A percentile compares a stretch with the other conserved stretches of the same genome.
These are phyloP conservation scores for Gallinago stenura DNA, from an alignment of 2,797 vertebrate genomes.

Conservation along the genomic window DNA sequence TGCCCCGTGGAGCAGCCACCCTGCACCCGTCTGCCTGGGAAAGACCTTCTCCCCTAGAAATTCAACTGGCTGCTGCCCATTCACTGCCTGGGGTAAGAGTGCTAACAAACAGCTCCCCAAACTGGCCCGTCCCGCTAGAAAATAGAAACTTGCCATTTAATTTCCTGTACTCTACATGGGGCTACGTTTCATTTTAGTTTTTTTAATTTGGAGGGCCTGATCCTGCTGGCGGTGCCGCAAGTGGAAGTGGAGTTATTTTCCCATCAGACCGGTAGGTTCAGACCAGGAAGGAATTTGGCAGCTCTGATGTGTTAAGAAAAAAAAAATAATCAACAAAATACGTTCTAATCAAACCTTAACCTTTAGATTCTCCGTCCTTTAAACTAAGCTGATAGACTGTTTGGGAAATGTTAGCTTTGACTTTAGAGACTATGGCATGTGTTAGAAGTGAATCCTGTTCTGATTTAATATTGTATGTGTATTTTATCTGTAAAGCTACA, in stretches of 20 bases:
- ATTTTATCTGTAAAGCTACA: constrained; percentile 37
- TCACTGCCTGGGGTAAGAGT: background rate
- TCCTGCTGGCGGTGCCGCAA: background rate
- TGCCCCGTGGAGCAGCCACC: background rate
- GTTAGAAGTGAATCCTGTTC: constrained; percentile 27
- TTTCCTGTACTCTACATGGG: constrained; percentile 32
- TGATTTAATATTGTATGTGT: background rate
- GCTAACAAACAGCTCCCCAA: background rate
- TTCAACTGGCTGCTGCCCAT: background rate
- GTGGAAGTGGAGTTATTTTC: background rate
- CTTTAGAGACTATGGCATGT: constrained; percentile 3
- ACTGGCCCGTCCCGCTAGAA: background rate
- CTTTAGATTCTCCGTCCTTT: background rate
- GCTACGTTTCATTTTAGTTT: background rate
- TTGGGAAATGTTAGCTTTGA: constrained; percentile 38
- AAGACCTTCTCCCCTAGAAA: background rate
- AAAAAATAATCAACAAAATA: background rate
- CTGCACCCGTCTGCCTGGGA: rapidly evolving
- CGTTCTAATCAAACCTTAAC: background rate
- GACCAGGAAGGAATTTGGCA: background rate
- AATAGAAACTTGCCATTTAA: background rate
- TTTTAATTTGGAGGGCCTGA: constrained; percentile 37
- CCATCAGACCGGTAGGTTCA: background rate
- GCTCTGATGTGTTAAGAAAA: background rate
- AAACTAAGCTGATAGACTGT: background rate